Percentiles rank a stretch among this genome's conserved stretches.
Evolutionary conservation across 2,888 invertebrate genomes (phyloP).

Genomic region (Ectropis crepuscularia): DNA sequence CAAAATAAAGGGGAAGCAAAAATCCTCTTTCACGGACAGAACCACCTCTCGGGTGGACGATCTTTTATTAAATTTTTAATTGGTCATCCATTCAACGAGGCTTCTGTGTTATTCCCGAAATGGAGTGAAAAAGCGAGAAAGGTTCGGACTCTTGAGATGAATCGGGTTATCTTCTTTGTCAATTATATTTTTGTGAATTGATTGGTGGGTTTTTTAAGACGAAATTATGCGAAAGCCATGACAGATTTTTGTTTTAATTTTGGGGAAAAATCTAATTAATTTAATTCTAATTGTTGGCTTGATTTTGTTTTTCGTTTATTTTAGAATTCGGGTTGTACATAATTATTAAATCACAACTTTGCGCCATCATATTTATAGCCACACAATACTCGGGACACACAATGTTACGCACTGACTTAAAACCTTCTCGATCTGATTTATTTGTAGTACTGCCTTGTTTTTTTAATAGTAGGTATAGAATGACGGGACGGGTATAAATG

Average conservation of each 20-base stretch:
- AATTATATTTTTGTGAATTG: slow-evolving; percentile 20
- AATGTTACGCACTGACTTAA: too few species aligned
- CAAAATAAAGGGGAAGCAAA: slow-evolving; percentile 59
- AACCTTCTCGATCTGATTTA: too few species aligned
- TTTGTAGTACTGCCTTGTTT: too few species aligned
- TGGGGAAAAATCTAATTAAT: background rate
- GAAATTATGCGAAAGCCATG: slow-evolving; percentile 5
- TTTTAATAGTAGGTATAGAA: too few species aligned
- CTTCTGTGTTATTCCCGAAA: slow-evolving; percentile 35
- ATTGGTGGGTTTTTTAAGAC: slow-evolving; percentile 15
- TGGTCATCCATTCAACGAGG: slow-evolving; percentile 39
- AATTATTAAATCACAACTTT: too few species aligned
- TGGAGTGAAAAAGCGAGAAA: slow-evolving; percentile 35
- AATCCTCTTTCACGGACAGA: slow-evolving; percentile 30
- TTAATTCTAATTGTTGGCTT: slow-evolving; percentile 1
- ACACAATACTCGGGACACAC: too few species aligned
- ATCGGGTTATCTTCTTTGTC: slow-evolving; percentile 31
- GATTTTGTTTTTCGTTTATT: too few species aligned
- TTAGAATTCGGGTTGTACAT: too few species aligned
- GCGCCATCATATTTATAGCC: too few species aligned
- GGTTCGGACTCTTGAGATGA: slow-evolving; percentile 22
- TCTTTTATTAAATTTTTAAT: slow-evolving; percentile 46
- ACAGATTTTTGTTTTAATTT: slow-evolving; percentile 7
- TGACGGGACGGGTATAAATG: too few species aligned
- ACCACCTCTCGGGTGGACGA: slow-evolving; percentile 24